Conservation (phyloP, 1,140 invertebrate genomes). For the Camponotus pennsylvanicus region DNA sequence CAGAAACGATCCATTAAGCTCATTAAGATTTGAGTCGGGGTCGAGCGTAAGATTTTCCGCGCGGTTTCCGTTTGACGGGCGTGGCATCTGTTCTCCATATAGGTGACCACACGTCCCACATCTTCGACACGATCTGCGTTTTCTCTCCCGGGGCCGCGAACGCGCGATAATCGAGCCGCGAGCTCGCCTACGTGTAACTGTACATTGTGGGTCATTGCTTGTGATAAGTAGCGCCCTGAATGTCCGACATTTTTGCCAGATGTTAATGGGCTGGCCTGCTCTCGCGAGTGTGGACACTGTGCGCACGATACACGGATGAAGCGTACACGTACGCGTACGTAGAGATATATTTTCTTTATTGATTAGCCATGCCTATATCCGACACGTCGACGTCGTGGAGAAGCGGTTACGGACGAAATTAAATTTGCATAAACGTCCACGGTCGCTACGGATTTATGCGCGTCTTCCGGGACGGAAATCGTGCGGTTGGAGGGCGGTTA, state of each 20-base stretch:
- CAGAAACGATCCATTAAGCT: conserved; percentile 37
- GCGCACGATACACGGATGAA: background rate
- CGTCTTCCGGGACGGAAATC: conserved; percentile 47
- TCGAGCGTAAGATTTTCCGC: conserved; percentile 25
- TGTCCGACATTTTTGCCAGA: conserved; percentile 56
- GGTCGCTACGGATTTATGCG: conserved; percentile 32
- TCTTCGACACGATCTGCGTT: conserved; percentile 59
- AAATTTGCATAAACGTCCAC: conserved; percentile 56
- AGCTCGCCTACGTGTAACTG: conserved; percentile 62
- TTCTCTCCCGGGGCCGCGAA: conserved; percentile 50
- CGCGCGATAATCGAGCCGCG: conserved; percentile 53
- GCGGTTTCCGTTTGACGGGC: conserved; percentile 50
- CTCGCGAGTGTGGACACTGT: background rate
- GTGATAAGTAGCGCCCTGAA: conserved; percentile 60
- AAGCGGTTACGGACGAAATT: conserved; percentile 53
- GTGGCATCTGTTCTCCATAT: conserved; percentile 55
- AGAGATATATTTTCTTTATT: conserved; percentile 37
- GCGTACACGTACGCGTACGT: too few relatives aligned
- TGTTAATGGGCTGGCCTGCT: conserved; percentile 38
- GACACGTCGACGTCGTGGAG: conserved; percentile 43
- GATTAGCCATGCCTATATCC: conserved; percentile 44
- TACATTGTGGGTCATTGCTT: conserved; percentile 62
- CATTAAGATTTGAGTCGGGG: conserved; percentile 21
- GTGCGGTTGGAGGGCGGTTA: background rate
- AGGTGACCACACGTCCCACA: conserved; percentile 48